phyloP scores from a whole-genome alignment of 2,888 invertebrate species.

The Meganola albula region DNA sequence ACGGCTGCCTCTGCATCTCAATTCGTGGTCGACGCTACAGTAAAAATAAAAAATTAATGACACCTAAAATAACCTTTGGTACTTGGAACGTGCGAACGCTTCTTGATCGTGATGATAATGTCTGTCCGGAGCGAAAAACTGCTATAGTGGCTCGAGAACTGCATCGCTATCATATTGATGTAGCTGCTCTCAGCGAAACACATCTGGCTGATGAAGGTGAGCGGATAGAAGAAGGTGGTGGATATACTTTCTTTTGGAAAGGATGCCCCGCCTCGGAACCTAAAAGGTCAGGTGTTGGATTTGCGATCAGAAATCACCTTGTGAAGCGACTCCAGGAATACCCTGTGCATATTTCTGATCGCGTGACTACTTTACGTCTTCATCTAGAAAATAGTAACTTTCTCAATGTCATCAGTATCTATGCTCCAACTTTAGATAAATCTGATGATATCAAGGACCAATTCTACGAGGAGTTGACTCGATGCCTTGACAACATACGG shows the following conservation, averaged over 20 bases:
- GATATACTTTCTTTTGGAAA: slow-evolving; percentile 23
- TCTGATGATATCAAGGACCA: slow-evolving; percentile 1
- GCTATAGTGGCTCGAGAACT: slow-evolving; percentile 27
- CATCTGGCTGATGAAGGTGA: slow-evolving; percentile 27
- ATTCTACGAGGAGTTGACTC: slow-evolving; percentile 14
- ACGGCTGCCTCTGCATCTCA: no score
- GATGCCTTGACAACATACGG: background rate
- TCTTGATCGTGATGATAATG: slow-evolving; percentile 14
- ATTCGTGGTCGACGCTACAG: background rate
- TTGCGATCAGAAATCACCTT: slow-evolving; percentile 11
- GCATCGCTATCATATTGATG: slow-evolving; percentile 18
- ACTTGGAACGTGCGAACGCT: slow-evolving; percentile 22
- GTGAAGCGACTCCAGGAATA: background rate
- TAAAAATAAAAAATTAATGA: background rate
- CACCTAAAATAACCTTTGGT: background rate
- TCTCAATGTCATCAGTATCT: slow-evolving; percentile 28
- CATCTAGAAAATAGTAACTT: no score
- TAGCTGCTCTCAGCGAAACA: slow-evolving; percentile 13
- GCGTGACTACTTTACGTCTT: slow-evolving; percentile 15
- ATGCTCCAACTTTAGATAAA: slow-evolving; percentile 24
- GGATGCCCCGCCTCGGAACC: slow-evolving; percentile 12
- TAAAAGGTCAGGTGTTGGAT: slow-evolving; percentile 17
- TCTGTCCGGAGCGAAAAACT: slow-evolving; percentile 24
- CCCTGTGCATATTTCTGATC: slow-evolving; percentile 12
- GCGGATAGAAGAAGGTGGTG: slow-evolving; percentile 14